phyloP scores from a whole-genome alignment of 2,113 vertebrate species.

The Clarias magur region DNA sequence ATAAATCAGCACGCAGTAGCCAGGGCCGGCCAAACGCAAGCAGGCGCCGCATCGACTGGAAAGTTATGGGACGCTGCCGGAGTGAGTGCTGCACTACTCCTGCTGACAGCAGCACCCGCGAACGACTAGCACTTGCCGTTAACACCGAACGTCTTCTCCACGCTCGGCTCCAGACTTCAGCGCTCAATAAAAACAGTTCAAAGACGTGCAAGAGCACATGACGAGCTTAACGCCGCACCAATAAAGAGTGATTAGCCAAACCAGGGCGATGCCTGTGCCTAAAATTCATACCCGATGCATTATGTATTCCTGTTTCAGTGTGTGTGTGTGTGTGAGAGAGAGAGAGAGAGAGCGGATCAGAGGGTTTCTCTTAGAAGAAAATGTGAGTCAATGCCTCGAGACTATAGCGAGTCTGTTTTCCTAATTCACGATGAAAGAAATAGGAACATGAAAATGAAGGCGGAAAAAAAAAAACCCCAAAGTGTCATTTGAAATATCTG shows the following conservation, averaged over 20 bases:
- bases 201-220: not conserved
- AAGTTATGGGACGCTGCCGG: not conserved
- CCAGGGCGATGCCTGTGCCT: not conserved
- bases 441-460: not conserved
- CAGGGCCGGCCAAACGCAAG: too few species aligned
- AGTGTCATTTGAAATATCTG: not conserved
- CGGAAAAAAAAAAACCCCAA: not conserved
- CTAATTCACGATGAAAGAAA: not conserved
- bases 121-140: not conserved
- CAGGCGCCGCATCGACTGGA: not conserved
- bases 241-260: slow-evolving; percentile 12
- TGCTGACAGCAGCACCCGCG: not conserved
- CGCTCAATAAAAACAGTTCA: not conserved
- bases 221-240: not conserved
- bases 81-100: not conserved
- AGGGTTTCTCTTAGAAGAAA: not conserved
- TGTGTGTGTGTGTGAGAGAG: not conserved
- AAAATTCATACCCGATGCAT: not conserved
- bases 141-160: not conserved
- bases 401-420: not conserved
- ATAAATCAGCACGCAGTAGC: slow-evolving; percentile 5
- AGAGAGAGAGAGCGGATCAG: not conserved
- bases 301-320: not conserved
- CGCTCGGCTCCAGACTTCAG: not conserved
- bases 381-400: not conserved